Evolutionary conservation across 2,888 invertebrate species (phyloP).

Genomic region (Melieria omissa): DNA sequence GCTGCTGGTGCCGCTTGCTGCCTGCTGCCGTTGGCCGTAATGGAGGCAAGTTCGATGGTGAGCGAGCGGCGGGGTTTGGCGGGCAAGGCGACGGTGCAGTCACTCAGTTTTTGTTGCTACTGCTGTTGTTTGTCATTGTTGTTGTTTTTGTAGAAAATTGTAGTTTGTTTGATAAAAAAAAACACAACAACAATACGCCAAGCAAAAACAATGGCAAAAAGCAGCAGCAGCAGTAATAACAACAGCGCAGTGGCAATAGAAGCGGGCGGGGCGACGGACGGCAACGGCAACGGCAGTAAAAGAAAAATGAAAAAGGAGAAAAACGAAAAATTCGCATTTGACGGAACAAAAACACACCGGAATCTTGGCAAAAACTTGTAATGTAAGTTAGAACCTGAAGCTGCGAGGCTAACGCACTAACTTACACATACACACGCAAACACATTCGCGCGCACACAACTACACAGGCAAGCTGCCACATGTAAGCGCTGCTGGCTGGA

Average conservation of each 20-base stretch:
- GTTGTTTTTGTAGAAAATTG: constrained; percentile 23
- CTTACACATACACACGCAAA: constrained; percentile 45
- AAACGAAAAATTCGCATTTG: constrained; percentile 27
- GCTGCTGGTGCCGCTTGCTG: constrained; percentile 13
- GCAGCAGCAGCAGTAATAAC: constrained; percentile 22
- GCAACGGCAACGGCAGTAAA: neutral
- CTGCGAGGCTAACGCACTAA: constrained; percentile 56
- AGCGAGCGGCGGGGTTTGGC: neutral
- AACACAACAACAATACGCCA: neutral
- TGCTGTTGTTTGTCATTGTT: neutral
- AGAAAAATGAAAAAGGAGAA: constrained; percentile 29
- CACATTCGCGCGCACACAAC: constrained; percentile 20
- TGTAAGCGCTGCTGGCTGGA: no score
- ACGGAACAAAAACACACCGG: constrained; percentile 44
- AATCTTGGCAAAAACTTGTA: constrained; percentile 46
- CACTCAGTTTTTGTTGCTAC: constrained; percentile 18
- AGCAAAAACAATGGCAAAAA: constrained; percentile 8
- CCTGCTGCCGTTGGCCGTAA: constrained; percentile 4
- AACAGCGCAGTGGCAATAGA: constrained; percentile 19
- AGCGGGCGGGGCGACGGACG: neutral
- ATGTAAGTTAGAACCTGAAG: constrained; percentile 53
- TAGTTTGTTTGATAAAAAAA: constrained; percentile 22
- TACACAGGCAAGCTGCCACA: constrained; percentile 3
- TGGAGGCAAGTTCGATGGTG: neutral
- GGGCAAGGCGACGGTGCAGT: constrained; percentile 20